Evolutionary conservation across 1,140 invertebrate species (phyloP), one percentile per base, ranked within the genome.

Genomic region (Ceratosolen solmsi): DNA sequence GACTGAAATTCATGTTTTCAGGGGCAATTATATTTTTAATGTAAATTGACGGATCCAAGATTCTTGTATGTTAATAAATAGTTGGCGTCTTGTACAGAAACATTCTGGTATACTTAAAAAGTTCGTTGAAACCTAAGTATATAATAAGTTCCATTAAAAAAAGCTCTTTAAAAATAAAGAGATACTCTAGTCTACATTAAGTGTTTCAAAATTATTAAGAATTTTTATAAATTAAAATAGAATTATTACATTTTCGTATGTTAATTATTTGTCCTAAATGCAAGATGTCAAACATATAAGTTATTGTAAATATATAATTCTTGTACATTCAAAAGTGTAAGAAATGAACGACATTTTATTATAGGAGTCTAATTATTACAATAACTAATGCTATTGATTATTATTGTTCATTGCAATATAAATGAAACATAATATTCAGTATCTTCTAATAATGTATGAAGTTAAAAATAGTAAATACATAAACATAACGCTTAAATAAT

Each of bases 1-100:
- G 80, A 82, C 75, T 78, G 74, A 77, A 41, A 78, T 78, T 78
- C 46, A 3, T 60, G 51, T 56, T 73, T 54, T 25, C 0, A 33
- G 78, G 63, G 27, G 68, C 54, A 72, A 3, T 72, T 73, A 78
- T 82, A 82, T 82, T 82, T 80, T 82, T 82, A 82, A 78, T 82
- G 75, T 78, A 73, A 82, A 82, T 78, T 82, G 54, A 82, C 75
- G 41, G 72, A 72, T 78, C 68, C 13, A 82, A 78, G 41, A 82
- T 82, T 70, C 68, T 72, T 78, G 49, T 72, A 72, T 72, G 56
- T 71, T 77, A 76, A 25, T 20, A 41, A 68, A 60, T 73, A 73
- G 36, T 78, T 63, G 1, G 65, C 56, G 33, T 75, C 9, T 75
- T 71, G 80, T 76, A 82, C 36, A 82, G 46, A 82, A 78, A 72